A percentile compares a stretch with the other conserved stretches of the same genome.
Conservation (phyloP, 2,797 vertebrate genomes). For the Coregonus sp. region DNA sequence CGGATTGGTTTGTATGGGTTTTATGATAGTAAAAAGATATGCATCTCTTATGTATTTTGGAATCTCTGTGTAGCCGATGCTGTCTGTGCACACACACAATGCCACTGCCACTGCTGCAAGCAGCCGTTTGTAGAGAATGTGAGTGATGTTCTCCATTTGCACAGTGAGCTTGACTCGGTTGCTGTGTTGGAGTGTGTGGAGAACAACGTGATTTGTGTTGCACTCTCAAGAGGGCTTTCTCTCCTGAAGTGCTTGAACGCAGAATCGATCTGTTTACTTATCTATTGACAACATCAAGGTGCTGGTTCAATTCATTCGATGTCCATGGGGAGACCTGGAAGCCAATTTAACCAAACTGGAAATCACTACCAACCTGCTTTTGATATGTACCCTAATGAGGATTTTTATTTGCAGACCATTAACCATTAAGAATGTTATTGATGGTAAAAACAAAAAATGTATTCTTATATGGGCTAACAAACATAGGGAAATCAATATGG, state of each 20-base stretch:
- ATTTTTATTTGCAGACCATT: background rate
- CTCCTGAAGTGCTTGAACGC: background rate
- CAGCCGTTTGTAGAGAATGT: background rate
- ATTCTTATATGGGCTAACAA: background rate
- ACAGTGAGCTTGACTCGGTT: background rate
- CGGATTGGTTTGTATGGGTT: slow-evolving; percentile 2
- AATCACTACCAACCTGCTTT: background rate
- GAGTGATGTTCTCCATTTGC: slow-evolving; percentile 5
- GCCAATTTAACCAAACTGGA: background rate
- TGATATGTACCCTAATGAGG: background rate
- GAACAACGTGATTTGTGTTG: slow-evolving; percentile 3
- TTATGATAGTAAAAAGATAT: background rate
- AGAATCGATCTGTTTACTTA: background rate
- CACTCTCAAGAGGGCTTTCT: background rate
- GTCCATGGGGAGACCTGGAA: background rate
- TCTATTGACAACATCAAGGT: background rate
- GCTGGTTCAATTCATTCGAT: background rate
- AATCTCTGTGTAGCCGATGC: background rate
- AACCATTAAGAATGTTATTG: background rate
- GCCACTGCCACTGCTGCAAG: slow-evolving; percentile 3
- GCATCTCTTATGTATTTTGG: background rate
- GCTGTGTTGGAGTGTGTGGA: background rate
- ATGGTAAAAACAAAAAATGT: background rate
- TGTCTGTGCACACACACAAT: background rate
- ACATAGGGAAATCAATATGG: too few relatives aligned